phyloP scores from a whole-genome alignment of 2,888 invertebrate genomes.

The Halocaridina rubra region DNA sequence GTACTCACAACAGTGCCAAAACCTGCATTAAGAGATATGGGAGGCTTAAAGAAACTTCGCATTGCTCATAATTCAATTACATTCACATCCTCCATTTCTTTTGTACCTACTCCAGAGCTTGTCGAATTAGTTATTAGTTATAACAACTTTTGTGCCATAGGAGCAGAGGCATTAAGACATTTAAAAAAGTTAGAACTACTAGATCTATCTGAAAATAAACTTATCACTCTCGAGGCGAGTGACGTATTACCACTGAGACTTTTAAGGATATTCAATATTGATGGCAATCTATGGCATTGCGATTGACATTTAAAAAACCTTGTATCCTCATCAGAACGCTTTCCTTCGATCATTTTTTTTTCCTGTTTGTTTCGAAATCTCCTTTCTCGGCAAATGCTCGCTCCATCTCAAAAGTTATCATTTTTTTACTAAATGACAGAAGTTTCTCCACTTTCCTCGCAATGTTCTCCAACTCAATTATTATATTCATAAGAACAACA shows the following conservation, averaged over 20 bases:
- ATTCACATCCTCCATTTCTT: constrained; percentile 68
- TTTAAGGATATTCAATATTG: constrained; percentile 80
- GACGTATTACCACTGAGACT: constrained; percentile 78
- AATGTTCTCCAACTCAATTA: too few species aligned
- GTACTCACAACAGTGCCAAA: constrained; percentile 82
- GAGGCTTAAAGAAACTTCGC: constrained; percentile 84
- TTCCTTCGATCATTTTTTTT: too few species aligned
- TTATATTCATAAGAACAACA: too few species aligned
- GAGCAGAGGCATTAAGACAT: constrained; percentile 79
- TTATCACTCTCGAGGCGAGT: constrained; percentile 77
- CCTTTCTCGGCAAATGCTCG: too few species aligned
- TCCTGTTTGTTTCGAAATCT: too few species aligned
- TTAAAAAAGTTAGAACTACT: constrained; percentile 82
- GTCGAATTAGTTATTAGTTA: constrained; percentile 80
- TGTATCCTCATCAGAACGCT: too few species aligned
- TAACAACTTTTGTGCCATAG: constrained; percentile 78
- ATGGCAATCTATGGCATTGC: constrained; percentile 87
- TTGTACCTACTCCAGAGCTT: constrained; percentile 73
- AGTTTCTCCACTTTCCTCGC: too few species aligned
- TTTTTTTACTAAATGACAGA: too few species aligned
- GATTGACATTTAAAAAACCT: constrained; percentile 80
- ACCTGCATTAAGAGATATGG: constrained; percentile 81
- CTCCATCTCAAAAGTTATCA: too few species aligned
- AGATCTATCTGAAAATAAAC: constrained; percentile 80
- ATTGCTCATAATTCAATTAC: constrained; percentile 85